Percentiles rank a stretch among this genome's conserved stretches.
These are phyloP conservation scores for Vulpes ferrilata DNA, from an alignment of 2,113 vertebrate genomes.

Conservation along the genomic window DNA sequence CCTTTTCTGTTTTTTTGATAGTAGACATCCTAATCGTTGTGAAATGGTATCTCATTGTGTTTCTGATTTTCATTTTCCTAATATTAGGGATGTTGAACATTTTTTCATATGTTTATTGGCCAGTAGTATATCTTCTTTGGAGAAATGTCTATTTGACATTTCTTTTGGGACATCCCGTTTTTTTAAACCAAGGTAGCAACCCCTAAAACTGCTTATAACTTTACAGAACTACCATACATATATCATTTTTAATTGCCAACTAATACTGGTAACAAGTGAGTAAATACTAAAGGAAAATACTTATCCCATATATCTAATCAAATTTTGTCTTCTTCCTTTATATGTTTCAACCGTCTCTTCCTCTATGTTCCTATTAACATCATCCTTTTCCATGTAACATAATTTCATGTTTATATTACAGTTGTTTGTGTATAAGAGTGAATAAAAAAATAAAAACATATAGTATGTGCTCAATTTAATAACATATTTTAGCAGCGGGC, in stretches of 20 bases:
- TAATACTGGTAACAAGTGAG: background rate
- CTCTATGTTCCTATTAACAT: background rate
- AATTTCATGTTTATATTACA: background rate
- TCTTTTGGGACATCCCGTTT: background rate
- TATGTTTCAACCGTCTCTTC: conserved; percentile 3
- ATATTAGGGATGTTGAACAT: background rate
- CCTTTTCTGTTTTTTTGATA: background rate
- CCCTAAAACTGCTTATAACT: background rate
- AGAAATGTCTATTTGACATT: background rate
- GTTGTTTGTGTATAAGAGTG: background rate
- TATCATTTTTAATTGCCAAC: conserved; percentile 11
- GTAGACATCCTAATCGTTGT: background rate
- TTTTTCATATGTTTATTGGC: background rate
- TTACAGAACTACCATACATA: background rate
- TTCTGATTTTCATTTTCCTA: conserved; percentile 8
- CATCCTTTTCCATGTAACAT: background rate
- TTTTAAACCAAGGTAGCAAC: background rate
- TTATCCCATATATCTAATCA: background rate
- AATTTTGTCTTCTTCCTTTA: conserved; percentile 10
- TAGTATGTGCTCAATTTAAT: background rate
- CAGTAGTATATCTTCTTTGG: background rate
- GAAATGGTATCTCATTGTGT: background rate
- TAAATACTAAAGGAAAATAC: conserved; percentile 41
- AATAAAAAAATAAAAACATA: background rate
- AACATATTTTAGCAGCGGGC: background rate